Evolutionary conservation across 2,888 invertebrate species (phyloP).

Genomic region (Biston betularia): DNA sequence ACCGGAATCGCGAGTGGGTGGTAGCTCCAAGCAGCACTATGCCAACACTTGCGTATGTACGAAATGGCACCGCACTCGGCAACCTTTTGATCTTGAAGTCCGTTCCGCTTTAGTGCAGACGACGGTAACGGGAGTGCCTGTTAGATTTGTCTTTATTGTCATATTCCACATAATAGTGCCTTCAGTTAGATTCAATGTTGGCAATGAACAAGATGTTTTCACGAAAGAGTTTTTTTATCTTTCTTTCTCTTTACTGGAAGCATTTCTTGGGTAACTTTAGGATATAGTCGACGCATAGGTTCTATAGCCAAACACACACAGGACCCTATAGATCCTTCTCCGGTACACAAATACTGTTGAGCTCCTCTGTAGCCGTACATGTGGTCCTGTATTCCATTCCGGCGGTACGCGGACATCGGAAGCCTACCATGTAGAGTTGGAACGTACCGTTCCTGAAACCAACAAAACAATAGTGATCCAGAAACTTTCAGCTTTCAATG

Average conservation of each 20-base stretch:
- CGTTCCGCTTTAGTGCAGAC: conserved; percentile 76
- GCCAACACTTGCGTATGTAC: conserved; percentile 74
- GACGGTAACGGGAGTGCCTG: conserved; percentile 75
- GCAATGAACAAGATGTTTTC: conserved; percentile 1
- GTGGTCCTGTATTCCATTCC: conserved; percentile 80
- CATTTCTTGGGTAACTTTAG: conserved; percentile 71
- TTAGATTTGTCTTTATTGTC: conserved; percentile 26
- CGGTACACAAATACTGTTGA: conserved; percentile 68
- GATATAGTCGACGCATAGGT: conserved; percentile 63
- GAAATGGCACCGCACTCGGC: conserved; percentile 72
- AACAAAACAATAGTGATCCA: conserved; percentile 61
- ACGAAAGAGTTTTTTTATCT: conserved; percentile 53
- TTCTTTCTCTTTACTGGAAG: conserved; percentile 64
- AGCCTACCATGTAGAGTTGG: conserved; percentile 75
- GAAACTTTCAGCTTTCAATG: conserved; percentile 34
- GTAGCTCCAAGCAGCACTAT: conserved; percentile 62
- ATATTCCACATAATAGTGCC: conserved; percentile 13
- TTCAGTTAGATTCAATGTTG: neutral
- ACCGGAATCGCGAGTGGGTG: conserved; percentile 64
- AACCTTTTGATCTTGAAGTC: conserved; percentile 76
- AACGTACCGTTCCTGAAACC: conserved; percentile 83
- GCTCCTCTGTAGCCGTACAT: conserved; percentile 78
- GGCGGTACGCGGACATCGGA: conserved; percentile 70
- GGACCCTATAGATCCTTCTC: conserved; percentile 45
- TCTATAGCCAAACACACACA: conserved; percentile 67